phyloP scores from a whole-genome alignment of 2,113 vertebrate genomes.

The Serilophus lunatus region DNA sequence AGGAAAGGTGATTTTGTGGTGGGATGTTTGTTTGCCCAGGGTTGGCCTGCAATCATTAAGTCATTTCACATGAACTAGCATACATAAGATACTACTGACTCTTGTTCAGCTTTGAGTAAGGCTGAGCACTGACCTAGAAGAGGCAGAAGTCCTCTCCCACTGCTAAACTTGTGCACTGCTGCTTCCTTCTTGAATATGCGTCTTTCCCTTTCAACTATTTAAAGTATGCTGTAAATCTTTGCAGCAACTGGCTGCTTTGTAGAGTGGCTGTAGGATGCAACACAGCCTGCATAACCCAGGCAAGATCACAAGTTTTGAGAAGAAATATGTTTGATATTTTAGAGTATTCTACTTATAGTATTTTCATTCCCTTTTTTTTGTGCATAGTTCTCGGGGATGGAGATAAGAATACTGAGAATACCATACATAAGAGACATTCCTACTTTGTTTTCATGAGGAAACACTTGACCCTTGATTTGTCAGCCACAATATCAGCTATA shows the following conservation, averaged over 20 bases:
- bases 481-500: not conserved
- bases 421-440: not conserved
- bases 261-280: not conserved
- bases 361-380: not conserved
- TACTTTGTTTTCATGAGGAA: not conserved
- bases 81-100: not conserved
- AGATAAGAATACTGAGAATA: not conserved
- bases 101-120: not conserved
- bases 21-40: not conserved
- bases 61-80: not conserved
- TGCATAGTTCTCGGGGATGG: not conserved
- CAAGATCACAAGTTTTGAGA: not conserved
- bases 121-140: not conserved
- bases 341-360: not conserved
- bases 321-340: not conserved
- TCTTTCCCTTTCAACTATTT: not conserved
- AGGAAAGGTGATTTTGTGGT: not conserved
- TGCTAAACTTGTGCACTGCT: accelerated
- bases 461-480: not conserved
- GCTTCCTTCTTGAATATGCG: not conserved
- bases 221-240: not conserved
- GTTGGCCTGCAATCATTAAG: not conserved
- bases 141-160: not conserved
- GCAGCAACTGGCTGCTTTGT: not conserved
- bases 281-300: not conserved